phyloP scores from a whole-genome alignment of 37 sponge, comb jelly and placozoan species.

The Diacarnus erythraeanus region DNA sequence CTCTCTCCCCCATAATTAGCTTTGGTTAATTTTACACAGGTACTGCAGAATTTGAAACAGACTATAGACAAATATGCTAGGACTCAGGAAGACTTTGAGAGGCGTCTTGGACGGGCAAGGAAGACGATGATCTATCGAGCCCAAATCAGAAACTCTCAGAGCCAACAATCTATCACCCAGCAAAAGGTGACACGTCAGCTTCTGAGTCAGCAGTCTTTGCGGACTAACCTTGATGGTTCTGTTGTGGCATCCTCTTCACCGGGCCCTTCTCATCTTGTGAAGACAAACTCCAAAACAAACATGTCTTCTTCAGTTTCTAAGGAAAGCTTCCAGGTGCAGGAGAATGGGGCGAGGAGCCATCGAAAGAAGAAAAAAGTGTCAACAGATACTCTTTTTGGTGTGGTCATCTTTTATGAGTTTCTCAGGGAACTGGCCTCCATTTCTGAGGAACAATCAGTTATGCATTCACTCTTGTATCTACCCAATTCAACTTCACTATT shows the following conservation, averaged over 20 bases:
- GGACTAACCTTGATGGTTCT: not conserved
- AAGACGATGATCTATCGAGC: conserved; percentile 82
- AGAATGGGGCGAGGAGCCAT: not conserved
- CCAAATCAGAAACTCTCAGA: conserved; percentile 32
- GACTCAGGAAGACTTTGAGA: conserved; percentile 56
- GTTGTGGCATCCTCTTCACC: not conserved
- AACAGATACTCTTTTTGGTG: conserved; percentile 63
- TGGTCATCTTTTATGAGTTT: conserved; percentile 84
- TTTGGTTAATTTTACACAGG: too few relatives aligned
- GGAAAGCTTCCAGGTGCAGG: not conserved
- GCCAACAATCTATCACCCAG: conserved; percentile 15
- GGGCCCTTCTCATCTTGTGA: not conserved
- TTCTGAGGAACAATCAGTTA: conserved; percentile 67
- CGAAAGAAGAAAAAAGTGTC: conserved; percentile 55
- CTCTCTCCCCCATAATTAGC: not conserved
- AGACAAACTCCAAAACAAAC: conserved; percentile 7
- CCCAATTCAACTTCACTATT: conserved; percentile 3
- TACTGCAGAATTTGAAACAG: conserved; percentile 52
- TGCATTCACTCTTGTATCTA: conserved; percentile 30
- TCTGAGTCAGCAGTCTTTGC: conserved; percentile 7
- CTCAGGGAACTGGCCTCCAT: conserved; percentile 74
- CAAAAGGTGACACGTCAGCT: conserved; percentile 21
- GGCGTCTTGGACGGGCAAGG: conserved; percentile 64
- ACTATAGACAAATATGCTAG: conserved; percentile 29
- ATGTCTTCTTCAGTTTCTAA: conserved; percentile 2